Percentiles rank a stretch among this genome's conserved stretches.
phyloP scores from a whole-genome alignment of 2,888 invertebrate genomes.

The Lacanobia oleracea region DNA sequence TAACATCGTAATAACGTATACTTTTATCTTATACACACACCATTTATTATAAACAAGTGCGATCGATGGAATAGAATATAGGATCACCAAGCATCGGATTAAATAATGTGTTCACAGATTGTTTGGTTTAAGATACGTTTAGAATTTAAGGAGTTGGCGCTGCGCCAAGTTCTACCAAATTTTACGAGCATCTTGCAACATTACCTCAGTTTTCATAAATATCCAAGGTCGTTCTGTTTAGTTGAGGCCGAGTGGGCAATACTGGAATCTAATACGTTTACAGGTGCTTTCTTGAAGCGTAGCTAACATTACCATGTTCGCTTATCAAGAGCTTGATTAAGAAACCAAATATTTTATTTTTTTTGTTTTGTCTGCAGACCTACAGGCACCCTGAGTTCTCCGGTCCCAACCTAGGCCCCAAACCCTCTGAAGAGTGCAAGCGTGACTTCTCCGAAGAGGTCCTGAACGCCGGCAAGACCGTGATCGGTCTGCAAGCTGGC shows the following conservation, averaged over 20 bases:
- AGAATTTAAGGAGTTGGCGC: slow-evolving; percentile 81
- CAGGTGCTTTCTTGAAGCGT: slow-evolving; percentile 33
- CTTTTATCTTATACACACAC: slow-evolving; percentile 47
- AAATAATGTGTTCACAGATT: slow-evolving; percentile 81
- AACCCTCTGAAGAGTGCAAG: slow-evolving; percentile 98
- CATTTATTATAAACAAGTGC: slow-evolving; percentile 65
- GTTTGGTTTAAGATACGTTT: slow-evolving; percentile 81
- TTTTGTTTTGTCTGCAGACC: slow-evolving; percentile 89
- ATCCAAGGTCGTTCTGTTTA: slow-evolving; percentile 80
- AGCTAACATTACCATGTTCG: not conserved
- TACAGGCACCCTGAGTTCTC: slow-evolving; percentile 96
- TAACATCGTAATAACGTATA: slow-evolving; percentile 47
- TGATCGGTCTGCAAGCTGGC: slow-evolving; percentile 98
- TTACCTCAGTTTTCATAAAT: slow-evolving; percentile 89
- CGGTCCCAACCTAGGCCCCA: slow-evolving; percentile 98
- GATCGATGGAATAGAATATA: slow-evolving; percentile 42
- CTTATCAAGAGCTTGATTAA: not conserved
- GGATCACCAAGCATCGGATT: slow-evolving; percentile 58
- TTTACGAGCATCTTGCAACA: slow-evolving; percentile 86
- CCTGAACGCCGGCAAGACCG: slow-evolving; percentile 95
- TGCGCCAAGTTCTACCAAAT: slow-evolving; percentile 83
- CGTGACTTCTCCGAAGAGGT: slow-evolving; percentile 98
- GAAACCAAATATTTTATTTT: not conserved
- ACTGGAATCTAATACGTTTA: slow-evolving; percentile 60
- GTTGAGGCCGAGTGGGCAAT: slow-evolving; percentile 76